phyloP scores from a whole-genome alignment of 2,888 invertebrate species.

The Drosophila antonietae region DNA sequence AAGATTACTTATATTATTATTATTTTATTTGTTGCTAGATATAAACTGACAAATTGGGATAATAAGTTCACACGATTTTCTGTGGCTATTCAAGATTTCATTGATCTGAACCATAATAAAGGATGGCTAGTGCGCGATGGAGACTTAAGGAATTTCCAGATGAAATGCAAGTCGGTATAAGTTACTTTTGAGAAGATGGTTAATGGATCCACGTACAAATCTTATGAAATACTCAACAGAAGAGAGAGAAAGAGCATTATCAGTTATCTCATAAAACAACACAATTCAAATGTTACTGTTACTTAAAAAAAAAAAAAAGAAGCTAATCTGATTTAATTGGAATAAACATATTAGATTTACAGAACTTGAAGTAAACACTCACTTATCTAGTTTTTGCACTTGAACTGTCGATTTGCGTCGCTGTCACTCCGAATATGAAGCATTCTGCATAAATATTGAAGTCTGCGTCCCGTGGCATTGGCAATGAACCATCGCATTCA shows the following conservation, averaged over 20 bases:
- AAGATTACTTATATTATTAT: background rate
- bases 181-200: background rate
- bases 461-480: conserved; percentile 29
- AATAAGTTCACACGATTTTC: background rate
- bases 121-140: background rate
- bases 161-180: background rate
- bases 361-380: background rate
- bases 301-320: background rate
- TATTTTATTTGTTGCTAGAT: background rate
- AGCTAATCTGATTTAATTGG: background rate
- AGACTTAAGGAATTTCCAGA: rapidly evolving
- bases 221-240: background rate
- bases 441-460: conserved; percentile 15
- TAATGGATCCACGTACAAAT: background rate
- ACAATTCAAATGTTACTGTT: background rate
- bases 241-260: background rate
- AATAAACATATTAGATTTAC: background rate
- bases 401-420: conserved; percentile 41
- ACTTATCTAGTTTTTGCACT: conserved; percentile 20
- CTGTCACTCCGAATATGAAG: conserved; percentile 36
- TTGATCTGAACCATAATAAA: conserved; percentile 9
- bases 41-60: rapidly evolving
- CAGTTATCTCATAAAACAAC: background rate
- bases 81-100: conserved; percentile 25
- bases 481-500: conserved; percentile 43